Evolutionary conservation across 2,888 invertebrate genomes (phyloP).

Genomic region (Parascotia fuliginaria): DNA sequence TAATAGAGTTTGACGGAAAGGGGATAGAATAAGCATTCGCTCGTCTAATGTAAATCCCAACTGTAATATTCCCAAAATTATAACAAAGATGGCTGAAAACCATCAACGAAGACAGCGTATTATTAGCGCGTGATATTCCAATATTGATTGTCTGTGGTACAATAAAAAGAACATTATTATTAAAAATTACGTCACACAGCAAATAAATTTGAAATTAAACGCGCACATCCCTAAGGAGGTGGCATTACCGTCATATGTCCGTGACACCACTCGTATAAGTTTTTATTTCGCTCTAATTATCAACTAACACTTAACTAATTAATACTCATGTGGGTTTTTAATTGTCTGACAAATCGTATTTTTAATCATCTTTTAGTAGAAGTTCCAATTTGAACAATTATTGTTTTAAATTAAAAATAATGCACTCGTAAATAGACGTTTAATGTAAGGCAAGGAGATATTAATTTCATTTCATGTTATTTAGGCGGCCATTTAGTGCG

Average conservation of each 20-base stretch:
- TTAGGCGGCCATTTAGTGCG: no score
- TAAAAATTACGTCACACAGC: conserved; percentile 13
- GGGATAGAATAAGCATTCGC: no score
- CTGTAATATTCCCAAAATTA: no score
- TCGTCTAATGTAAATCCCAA: no score
- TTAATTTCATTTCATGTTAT: no score
- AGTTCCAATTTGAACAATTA: neutral
- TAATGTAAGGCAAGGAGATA: no score
- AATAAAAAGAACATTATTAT: conserved; percentile 13
- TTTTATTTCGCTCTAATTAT: conserved; percentile 35
- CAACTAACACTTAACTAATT: conserved; percentile 38
- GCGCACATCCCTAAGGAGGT: conserved; percentile 16
- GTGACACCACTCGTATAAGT: conserved; percentile 32
- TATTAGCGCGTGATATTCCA: no score
- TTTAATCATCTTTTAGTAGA: conserved; percentile 23
- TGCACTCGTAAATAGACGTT: no score
- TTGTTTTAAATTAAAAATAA: no score
- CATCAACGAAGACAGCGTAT: no score
- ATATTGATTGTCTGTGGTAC: conserved; percentile 15
- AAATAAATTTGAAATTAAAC: conserved; percentile 43
- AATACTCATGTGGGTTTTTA: conserved; percentile 34
- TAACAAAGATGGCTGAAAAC: no score
- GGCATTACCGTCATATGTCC: conserved; percentile 29
- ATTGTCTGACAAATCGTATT: conserved; percentile 47
- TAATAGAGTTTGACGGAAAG: no score